phyloP scores from a whole-genome alignment of 2,797 vertebrate species.

The Falco novaeseelandiae region DNA sequence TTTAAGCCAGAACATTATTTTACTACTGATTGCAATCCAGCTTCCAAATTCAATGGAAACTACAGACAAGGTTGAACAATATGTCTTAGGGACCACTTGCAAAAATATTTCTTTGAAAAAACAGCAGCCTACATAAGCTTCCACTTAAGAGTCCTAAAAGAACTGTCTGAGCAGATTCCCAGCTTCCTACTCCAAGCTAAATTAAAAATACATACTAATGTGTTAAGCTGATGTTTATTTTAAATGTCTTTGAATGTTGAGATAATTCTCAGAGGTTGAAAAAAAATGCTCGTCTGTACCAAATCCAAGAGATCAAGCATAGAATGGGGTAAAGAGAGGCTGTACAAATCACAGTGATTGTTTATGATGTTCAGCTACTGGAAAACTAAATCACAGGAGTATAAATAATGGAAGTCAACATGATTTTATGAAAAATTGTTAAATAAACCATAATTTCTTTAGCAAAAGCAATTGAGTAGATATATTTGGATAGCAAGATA shows the following conservation, averaged over 20 bases:
- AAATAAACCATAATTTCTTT: background rate
- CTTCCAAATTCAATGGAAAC: background rate
- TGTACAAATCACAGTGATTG: background rate
- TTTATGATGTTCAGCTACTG: background rate
- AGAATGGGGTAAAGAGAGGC: background rate
- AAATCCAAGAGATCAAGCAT: background rate
- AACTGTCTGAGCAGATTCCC: background rate
- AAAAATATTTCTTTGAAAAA: background rate
- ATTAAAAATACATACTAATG: slow-evolving; percentile 6
- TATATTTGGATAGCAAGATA: background rate
- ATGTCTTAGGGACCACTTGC: background rate
- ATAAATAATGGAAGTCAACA: background rate
- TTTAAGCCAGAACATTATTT: background rate
- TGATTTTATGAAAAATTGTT: background rate
- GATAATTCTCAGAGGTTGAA: background rate
- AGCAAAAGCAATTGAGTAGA: background rate
- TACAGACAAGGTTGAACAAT: background rate
- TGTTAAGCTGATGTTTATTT: background rate
- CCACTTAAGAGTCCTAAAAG: background rate
- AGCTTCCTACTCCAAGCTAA: slow-evolving; percentile 6
- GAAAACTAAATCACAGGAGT: background rate
- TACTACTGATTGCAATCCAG: background rate
- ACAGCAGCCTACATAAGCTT: background rate
- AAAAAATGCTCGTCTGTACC: background rate
- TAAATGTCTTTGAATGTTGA: background rate